These are phyloP conservation scores for Balearica regulorum DNA, from an alignment of 2,797 vertebrate genomes.

Conservation along the genomic window DNA sequence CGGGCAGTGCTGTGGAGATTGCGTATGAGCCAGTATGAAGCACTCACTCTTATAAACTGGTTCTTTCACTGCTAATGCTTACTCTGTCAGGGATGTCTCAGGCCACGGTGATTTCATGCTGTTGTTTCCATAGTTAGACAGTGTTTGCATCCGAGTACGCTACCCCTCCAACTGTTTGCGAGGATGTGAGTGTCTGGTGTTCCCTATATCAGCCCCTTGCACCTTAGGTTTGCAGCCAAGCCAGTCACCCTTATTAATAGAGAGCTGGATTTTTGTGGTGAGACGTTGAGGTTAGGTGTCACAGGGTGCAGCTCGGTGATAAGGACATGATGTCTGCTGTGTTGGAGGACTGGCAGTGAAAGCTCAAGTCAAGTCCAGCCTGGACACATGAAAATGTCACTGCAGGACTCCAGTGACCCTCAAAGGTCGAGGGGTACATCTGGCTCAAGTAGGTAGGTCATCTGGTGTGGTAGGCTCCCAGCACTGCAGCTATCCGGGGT, in stretches of 20 bases:
- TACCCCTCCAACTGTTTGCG: not conserved
- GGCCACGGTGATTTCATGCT: not conserved
- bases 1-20: not conserved
- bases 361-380: not conserved
- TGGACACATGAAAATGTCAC: not conserved
- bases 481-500: fast-evolving
- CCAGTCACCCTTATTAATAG: conserved; percentile 53
- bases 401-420: not conserved
- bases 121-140: not conserved
- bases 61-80: not conserved
- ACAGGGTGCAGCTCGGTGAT: conserved; percentile 10
- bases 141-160: not conserved
- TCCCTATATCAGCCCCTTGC: conserved; percentile 35
- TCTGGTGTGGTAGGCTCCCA: not conserved
- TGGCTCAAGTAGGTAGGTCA: not conserved
- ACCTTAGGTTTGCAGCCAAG: conserved; percentile 7
- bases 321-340: not conserved
- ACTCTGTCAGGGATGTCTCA: not conserved
- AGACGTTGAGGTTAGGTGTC: conserved; percentile 59
- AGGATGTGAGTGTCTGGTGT: conserved; percentile 34
- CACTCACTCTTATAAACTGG: not conserved
- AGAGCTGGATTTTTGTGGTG: conserved; percentile 59
- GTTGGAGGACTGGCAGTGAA: not conserved
- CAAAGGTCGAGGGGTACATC: not conserved
- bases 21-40: not conserved